These are phyloP conservation scores for Suricata suricatta DNA, from an alignment of 2,113 vertebrate species.

Conservation along the genomic window DNA sequence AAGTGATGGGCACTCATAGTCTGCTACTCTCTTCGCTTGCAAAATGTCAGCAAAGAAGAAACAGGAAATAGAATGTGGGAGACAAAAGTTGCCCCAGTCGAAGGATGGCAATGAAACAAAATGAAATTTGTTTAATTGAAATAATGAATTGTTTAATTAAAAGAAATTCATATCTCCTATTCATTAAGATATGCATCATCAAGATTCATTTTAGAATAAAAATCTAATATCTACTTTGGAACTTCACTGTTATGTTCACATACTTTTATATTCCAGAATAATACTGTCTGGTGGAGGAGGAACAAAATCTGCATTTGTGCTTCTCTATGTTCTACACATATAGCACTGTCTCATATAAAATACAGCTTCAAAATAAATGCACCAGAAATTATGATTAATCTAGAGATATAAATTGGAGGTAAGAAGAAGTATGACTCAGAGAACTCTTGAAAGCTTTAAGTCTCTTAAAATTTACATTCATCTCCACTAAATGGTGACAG, in stretches of 20 bases:
- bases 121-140: slow-evolving; percentile 67
- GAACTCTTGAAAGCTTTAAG: slow-evolving; percentile 69
- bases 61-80: slow-evolving; percentile 28
- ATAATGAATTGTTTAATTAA: slow-evolving; percentile 63
- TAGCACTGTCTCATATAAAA: slow-evolving; percentile 54
- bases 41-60: slow-evolving; percentile 55
- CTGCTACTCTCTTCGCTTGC: slow-evolving; percentile 58
- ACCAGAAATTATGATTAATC: slow-evolving; percentile 68
- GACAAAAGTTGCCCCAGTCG: slow-evolving; percentile 63
- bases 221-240: slow-evolving; percentile 71
- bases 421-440: slow-evolving; percentile 64
- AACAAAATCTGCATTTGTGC: slow-evolving; percentile 23
- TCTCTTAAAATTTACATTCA: slow-evolving; percentile 53
- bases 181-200: slow-evolving; percentile 65
- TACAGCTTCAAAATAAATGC: slow-evolving; percentile 63
- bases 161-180: slow-evolving; percentile 51
- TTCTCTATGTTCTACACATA: slow-evolving; percentile 39
- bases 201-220: slow-evolving; percentile 65
- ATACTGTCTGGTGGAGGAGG: slow-evolving; percentile 10
- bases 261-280: slow-evolving; percentile 52
- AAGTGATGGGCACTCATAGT: slow-evolving; percentile 50
- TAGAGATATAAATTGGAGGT: slow-evolving; percentile 59
- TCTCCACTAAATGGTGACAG: slow-evolving; percentile 41
- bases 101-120: slow-evolving; percentile 54
- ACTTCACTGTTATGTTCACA: slow-evolving; percentile 51